A percentile compares a stretch with the other conserved stretches of the same genome.
Evolutionary conservation across 2,888 invertebrate species (phyloP).

Genomic region (Neuroscelio doddi): DNA sequence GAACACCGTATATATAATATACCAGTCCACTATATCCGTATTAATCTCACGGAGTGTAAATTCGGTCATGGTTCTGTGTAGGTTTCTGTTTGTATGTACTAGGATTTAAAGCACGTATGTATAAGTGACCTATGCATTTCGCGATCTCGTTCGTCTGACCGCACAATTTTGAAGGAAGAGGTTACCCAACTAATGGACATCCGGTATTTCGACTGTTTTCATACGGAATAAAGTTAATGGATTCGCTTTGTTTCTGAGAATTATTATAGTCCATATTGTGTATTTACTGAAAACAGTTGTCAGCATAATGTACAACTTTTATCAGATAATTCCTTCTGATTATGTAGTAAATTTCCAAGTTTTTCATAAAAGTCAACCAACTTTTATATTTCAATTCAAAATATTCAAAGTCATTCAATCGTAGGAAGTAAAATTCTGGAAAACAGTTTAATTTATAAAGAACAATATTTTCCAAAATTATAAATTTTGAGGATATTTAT

Average conservation of each 20-base stretch:
- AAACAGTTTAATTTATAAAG: no score
- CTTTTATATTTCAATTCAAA: no score
- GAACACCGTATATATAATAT: constrained; percentile 55
- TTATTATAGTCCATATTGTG: constrained; percentile 6
- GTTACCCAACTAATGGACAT: constrained; percentile 66
- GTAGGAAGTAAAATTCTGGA: no score
- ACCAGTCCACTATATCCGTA: no score
- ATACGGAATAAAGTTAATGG: constrained; percentile 55
- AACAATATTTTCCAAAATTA: no score
- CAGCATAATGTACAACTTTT: no score
- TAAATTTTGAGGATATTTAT: no score
- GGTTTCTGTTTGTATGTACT: constrained; percentile 26
- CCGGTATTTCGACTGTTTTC: constrained; percentile 61
- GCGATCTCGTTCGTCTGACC: constrained; percentile 46
- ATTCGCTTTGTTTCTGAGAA: constrained; percentile 5
- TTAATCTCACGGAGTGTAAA: constrained; percentile 42
- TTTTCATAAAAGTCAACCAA: no score
- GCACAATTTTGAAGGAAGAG: constrained; percentile 49
- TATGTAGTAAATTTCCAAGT: no score
- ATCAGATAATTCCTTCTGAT: no score
- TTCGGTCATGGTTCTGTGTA: constrained; percentile 1
- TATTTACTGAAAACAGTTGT: not conserved
- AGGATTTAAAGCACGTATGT: constrained; percentile 30
- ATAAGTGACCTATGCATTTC: constrained; percentile 35
- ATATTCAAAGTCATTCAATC: no score